These are phyloP conservation scores for Atta texana DNA, from an alignment of 1,140 invertebrate genomes.

Conservation along the genomic window DNA sequence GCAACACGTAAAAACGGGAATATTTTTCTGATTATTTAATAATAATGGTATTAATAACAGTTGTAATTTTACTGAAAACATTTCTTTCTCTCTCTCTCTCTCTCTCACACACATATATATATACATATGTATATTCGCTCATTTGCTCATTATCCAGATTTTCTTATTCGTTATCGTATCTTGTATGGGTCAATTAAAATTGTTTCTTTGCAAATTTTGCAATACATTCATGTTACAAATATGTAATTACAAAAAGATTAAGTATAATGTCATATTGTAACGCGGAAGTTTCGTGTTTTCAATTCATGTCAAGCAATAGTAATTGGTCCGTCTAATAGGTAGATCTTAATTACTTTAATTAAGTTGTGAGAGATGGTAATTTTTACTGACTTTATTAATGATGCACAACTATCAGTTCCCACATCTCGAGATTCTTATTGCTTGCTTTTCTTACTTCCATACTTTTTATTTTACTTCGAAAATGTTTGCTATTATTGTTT, in stretches of 20 bases:
- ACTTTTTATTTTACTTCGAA: neutral
- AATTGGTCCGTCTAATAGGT: conserved; percentile 32
- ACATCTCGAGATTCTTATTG: neutral
- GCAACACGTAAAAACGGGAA: conserved; percentile 49
- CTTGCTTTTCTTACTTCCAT: neutral
- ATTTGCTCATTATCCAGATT: neutral
- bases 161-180: neutral
- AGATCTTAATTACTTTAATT: conserved; percentile 51
- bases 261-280: conserved; percentile 21
- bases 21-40: conserved; percentile 10
- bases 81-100: neutral
- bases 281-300: conserved; percentile 27
- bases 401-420: conserved; percentile 22
- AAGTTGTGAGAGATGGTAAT: conserved; percentile 14
- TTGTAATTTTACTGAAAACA: conserved; percentile 17
- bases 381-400: conserved; percentile 21
- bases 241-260: conserved; percentile 30
- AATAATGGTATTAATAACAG: neutral
- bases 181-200: conserved; percentile 3
- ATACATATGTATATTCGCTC: neutral
- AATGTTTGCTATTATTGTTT: neutral
- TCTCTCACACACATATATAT: neutral
- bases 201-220: conserved; percentile 6
- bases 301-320: conserved; percentile 31
- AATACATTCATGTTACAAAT: conserved; percentile 1